Evolutionary conservation across 2,113 vertebrate species (phyloP).

Genomic region (Eurypyga helias): DNA sequence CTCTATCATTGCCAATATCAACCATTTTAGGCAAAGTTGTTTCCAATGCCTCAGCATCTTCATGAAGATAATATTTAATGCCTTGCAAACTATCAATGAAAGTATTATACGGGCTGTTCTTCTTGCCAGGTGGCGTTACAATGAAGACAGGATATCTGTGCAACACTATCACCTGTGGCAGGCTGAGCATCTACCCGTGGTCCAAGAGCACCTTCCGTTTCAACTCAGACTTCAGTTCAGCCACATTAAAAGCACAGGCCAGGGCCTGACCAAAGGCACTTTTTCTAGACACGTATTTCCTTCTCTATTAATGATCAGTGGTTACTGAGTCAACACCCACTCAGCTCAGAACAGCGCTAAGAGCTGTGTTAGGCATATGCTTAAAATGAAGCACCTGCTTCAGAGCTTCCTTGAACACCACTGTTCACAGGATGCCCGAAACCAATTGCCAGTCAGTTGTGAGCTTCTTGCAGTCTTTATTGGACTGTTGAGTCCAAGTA

Average conservation of each 20-base stretch:
- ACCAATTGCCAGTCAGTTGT: not conserved
- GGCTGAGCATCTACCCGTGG: not conserved
- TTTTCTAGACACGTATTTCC: not conserved
- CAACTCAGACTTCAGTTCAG: not conserved
- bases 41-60: not conserved
- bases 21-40: not conserved
- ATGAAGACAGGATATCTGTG: not conserved
- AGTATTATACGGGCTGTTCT: not conserved
- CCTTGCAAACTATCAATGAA: not conserved
- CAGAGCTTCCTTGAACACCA: not conserved
- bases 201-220: not conserved
- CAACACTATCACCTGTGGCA: not conserved
- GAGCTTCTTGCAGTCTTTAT: not conserved
- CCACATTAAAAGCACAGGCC: not conserved
- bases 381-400: conserved; percentile 6
- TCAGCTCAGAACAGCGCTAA: not conserved
- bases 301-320: not conserved
- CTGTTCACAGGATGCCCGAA: not conserved
- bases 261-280: not conserved
- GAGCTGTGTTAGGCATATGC: not conserved
- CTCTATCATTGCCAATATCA: not conserved
- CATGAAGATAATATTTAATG: not conserved
- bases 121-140: not conserved
- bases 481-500: not conserved
- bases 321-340: not conserved